Conservation (phyloP, 2,888 invertebrate species). For the Melanophora roralis region DNA sequence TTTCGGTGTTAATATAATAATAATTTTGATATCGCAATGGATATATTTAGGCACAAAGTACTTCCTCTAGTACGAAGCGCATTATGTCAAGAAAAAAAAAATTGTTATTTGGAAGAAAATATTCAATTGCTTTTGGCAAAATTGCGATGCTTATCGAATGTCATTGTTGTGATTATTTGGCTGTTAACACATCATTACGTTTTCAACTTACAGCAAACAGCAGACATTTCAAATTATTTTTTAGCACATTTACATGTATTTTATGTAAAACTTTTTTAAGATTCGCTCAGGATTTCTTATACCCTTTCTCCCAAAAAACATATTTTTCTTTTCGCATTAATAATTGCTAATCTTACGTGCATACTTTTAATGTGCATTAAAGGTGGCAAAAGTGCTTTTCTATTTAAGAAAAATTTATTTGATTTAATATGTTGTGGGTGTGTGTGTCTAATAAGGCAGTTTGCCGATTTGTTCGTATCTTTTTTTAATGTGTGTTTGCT, state of each 20-base stretch:
- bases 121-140: constrained; percentile 52
- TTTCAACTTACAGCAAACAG: constrained; percentile 8
- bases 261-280: not conserved
- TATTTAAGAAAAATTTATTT: not conserved
- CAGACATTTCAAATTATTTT: not conserved
- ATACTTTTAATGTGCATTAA: not conserved
- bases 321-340: constrained; percentile 53
- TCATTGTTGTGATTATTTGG: constrained; percentile 41
- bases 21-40: too few species aligned
- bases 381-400: not conserved
- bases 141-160: constrained; percentile 57
- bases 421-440: too few species aligned
- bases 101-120: constrained; percentile 32
- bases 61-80: too few species aligned
- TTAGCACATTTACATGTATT: constrained; percentile 26
- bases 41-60: too few species aligned
- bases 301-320: not conserved
- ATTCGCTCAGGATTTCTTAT: not conserved
- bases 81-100: not conserved
- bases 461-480: constrained; percentile 21
- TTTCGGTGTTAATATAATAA: too few species aligned
- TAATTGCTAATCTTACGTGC: constrained; percentile 13
- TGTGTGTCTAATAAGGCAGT: constrained; percentile 11
- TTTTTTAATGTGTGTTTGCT: not conserved
- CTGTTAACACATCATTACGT: constrained; percentile 53